Conservation (phyloP, 2,797 vertebrate species). For the Tragopan temminckii region DNA sequence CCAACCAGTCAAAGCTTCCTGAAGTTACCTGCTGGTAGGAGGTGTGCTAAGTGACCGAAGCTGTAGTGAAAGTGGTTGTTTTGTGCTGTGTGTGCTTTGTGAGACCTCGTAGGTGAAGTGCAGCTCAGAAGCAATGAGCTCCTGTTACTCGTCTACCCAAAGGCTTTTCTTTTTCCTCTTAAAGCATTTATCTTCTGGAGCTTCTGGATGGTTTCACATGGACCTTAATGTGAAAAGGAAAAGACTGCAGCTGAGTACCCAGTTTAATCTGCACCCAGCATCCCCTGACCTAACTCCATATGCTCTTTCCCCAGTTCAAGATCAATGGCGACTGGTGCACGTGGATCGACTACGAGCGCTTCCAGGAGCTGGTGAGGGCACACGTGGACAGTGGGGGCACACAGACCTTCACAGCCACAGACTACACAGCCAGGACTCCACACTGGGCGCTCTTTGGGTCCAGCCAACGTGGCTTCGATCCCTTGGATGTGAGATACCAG, state of each 20-base stretch:
- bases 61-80: neutral
- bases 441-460: constrained; percentile 91
- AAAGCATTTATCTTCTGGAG: rapidly evolving
- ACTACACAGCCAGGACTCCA: constrained; percentile 90
- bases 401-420: constrained; percentile 85
- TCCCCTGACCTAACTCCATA: rapidly evolving
- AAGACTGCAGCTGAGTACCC: neutral
- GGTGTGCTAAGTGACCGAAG: neutral
- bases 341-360: constrained; percentile 92
- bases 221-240: neutral
- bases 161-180: no score
- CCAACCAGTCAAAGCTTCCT: neutral
- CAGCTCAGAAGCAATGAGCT: neutral
- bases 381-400: constrained; percentile 79
- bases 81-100: neutral
- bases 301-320: constrained; percentile 85
- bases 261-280: neutral
- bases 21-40: neutral
- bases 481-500: constrained; percentile 88
- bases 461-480: constrained; percentile 90
- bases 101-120: rapidly evolving
- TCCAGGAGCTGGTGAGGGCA: constrained; percentile 87
- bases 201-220: neutral
- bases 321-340: constrained; percentile 89
- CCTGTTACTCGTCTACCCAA: neutral